Percentiles rank a stretch among this genome's conserved stretches.
Conservation (phyloP, 2,113 vertebrate species). For the Anolis sagrei region DNA sequence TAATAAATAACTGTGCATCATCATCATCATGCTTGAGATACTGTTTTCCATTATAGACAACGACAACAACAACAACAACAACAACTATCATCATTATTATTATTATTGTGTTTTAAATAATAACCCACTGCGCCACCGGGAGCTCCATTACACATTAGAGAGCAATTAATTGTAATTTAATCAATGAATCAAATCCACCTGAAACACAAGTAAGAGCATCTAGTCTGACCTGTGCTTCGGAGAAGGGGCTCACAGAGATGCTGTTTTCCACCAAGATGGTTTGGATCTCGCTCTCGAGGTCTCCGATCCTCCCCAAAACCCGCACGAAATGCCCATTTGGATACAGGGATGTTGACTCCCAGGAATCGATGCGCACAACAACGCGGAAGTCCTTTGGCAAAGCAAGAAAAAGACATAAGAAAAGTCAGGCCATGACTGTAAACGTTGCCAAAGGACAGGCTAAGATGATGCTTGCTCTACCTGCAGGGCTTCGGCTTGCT, state of each 20-base stretch:
- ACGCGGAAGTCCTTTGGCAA: conserved; percentile 87
- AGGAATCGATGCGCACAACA: conserved; percentile 92
- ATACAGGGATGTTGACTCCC: conserved; percentile 91
- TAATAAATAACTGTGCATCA: no score
- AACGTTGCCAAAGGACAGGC: background rate
- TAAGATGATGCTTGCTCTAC: no score
- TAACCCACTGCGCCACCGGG: no score
- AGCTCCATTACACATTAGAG: background rate
- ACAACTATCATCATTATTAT: no score
- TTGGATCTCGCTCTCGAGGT: conserved; percentile 92
- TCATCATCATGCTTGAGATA: no score
- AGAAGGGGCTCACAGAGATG: conserved; percentile 88
- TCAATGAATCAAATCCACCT: background rate
- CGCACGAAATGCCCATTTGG: conserved; percentile 94
- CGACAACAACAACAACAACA: no score
- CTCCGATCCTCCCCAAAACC: conserved; percentile 89
- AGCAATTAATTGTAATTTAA: no score
- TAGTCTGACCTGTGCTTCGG: conserved; percentile 91
- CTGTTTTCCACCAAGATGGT: conserved; percentile 94
- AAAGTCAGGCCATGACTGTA: background rate
- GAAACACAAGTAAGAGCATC: background rate
- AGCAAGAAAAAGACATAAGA: conserved; percentile 17
- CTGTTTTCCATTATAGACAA: no score
- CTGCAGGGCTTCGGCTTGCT: conserved; percentile 91
- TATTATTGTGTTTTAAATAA: no score